Percentiles rank a stretch among this genome's conserved stretches.
phyloP scores from a whole-genome alignment of 92 coral and sea anemone genomes.

The Metridium senile region DNA sequence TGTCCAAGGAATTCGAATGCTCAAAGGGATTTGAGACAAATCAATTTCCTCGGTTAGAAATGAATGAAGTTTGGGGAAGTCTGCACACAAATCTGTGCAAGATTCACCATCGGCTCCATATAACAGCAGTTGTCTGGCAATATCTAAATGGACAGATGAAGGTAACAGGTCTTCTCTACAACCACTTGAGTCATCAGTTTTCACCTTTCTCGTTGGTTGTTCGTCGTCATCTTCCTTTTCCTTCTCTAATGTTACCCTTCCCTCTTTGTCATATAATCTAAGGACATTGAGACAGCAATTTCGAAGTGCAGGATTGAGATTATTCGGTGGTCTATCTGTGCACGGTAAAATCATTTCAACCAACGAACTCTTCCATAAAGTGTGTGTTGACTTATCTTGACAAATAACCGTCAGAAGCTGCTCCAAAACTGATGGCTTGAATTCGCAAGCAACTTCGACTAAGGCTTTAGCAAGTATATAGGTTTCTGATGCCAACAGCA shows the following conservation, averaged over 20 bases:
- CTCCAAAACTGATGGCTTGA: neutral
- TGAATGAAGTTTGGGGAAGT: slow-evolving; percentile 12
- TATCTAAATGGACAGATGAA: neutral
- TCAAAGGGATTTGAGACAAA: slow-evolving; percentile 6
- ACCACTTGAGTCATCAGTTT: neutral
- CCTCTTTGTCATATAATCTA: neutral
- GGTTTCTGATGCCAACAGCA: slow-evolving; percentile 7
- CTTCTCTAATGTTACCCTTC: neutral
- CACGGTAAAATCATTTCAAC: neutral
- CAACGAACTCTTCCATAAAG: neutral
- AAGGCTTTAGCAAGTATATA: slow-evolving; percentile 29
- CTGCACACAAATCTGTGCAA: slow-evolving; percentile 15
- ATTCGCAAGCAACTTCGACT: slow-evolving; percentile 11
- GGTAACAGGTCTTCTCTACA: no score
- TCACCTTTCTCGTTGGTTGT: neutral
- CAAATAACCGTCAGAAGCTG: neutral
- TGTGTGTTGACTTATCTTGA: neutral
- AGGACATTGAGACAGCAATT: slow-evolving; percentile 10
- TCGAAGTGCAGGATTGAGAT: slow-evolving; percentile 21
- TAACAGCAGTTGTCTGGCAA: slow-evolving; percentile 16
- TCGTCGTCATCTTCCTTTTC: neutral
- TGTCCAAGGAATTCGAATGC: slow-evolving; percentile 47
- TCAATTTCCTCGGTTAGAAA: slow-evolving; percentile 16
- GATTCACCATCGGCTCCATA: slow-evolving; percentile 21
- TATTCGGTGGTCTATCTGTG: neutral